Conservation (phyloP, 2,113 vertebrate genomes). For the Campylomormyrus tamandua region DNA sequence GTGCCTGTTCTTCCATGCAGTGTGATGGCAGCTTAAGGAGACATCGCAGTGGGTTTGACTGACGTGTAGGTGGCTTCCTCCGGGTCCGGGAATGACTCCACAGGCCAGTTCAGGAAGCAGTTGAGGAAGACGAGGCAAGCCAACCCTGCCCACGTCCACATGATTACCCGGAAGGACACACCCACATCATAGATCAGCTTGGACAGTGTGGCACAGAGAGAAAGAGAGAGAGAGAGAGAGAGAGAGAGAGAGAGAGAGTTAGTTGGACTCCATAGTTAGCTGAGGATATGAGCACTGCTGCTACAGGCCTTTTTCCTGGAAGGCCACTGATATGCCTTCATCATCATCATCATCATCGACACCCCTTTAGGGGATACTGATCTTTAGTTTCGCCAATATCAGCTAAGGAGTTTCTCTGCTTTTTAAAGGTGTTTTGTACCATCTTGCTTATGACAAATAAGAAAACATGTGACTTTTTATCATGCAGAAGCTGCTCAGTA, state of each 20-base stretch:
- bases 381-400: neutral
- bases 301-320: neutral
- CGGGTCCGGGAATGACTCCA: constrained; percentile 68
- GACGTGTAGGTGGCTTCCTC: constrained; percentile 73
- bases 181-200: constrained; percentile 75
- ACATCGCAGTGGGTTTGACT: constrained; percentile 35
- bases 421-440: neutral
- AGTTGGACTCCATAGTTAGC: neutral
- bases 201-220: neutral
- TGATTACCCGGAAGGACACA: constrained; percentile 66
- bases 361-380: neutral
- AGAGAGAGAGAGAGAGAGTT: neutral
- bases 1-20: neutral
- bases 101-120: constrained; percentile 78
- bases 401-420: neutral
- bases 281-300: neutral
- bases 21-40: neutral
- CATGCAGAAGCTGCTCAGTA: neutral
- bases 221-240: neutral
- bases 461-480: neutral
- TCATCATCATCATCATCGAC: neutral
- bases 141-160: constrained; percentile 72
- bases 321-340: neutral
- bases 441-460: neutral
- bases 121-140: constrained; percentile 76